These are phyloP conservation scores for Coenonympha glycerion DNA, from an alignment of 2,888 invertebrate genomes.

Conservation along the genomic window DNA sequence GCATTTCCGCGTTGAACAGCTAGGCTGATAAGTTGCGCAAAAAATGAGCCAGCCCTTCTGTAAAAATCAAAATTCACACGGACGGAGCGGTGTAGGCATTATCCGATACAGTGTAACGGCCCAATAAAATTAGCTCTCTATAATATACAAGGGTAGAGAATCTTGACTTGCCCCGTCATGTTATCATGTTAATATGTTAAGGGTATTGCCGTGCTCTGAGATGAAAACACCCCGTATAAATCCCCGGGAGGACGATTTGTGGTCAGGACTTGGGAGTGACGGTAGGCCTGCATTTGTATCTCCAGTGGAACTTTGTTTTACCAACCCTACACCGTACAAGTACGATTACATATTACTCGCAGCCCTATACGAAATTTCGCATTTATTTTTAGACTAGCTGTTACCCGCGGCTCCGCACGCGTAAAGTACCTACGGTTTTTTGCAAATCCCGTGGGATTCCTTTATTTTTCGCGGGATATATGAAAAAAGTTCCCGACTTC, in stretches of 20 bases:
- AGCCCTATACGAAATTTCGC: not conserved
- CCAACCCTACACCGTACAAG: too few species aligned
- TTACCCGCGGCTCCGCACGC: too few species aligned
- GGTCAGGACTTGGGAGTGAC: slow-evolving; percentile 52
- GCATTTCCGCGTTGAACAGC: too few species aligned
- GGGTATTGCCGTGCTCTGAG: slow-evolving; percentile 24
- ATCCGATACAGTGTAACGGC: too few species aligned
- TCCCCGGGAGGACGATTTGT: slow-evolving; percentile 57
- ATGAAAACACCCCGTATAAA: slow-evolving; percentile 29
- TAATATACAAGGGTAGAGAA: slow-evolving; percentile 5
- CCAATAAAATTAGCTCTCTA: not conserved
- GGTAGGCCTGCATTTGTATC: slow-evolving; percentile 46
- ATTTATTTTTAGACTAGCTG: not conserved
- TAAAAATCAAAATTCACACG: too few species aligned
- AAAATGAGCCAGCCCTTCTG: too few species aligned
- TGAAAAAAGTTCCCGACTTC: too few species aligned
- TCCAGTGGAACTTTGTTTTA: slow-evolving; percentile 51
- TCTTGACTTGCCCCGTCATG: slow-evolving; percentile 14
- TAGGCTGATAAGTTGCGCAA: too few species aligned
- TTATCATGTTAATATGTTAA: slow-evolving; percentile 22
- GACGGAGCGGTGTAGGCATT: too few species aligned
- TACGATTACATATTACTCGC: slow-evolving; percentile 20
- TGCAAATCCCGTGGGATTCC: too few species aligned
- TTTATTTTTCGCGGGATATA: too few species aligned
- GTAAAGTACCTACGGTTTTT: too few species aligned